Conservation (phyloP, 2,888 invertebrate genomes). For the Oeneis ivallda region DNA sequence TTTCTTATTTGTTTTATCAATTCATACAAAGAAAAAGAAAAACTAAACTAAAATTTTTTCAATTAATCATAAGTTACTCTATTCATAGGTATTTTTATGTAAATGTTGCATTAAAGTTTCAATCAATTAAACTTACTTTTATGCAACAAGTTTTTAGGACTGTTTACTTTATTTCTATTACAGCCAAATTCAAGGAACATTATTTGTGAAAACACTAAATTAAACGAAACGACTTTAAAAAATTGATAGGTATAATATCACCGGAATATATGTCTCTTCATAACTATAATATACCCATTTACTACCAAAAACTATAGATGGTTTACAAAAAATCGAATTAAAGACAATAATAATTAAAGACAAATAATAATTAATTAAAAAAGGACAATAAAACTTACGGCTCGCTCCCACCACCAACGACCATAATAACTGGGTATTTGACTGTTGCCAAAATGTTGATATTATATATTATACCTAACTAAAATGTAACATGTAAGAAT, state of each 20-base stretch:
- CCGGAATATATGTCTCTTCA: neutral
- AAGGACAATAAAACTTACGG: neutral
- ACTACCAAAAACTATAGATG: neutral
- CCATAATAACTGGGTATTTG: no score
- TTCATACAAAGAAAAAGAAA: neutral
- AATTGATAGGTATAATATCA: neutral
- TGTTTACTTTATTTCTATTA: neutral
- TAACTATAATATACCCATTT: neutral
- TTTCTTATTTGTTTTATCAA: no score
- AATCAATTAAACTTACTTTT: neutral
- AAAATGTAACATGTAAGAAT: no score
- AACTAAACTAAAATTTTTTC: neutral
- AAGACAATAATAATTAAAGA: neutral
- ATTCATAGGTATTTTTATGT: neutral
- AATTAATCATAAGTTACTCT: neutral
- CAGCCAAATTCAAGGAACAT: neutral
- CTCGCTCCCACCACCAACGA: neutral
- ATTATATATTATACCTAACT: no score
- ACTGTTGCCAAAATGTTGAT: no score
- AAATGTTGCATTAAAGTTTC: neutral
- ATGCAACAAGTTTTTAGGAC: neutral
- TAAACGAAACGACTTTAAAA: no score
- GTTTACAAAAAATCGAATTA: neutral
- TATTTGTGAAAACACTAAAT: neutral
- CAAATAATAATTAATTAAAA: no score